Conservation (phyloP, 1,140 invertebrate genomes). For the Meteorus sp. region DNA sequence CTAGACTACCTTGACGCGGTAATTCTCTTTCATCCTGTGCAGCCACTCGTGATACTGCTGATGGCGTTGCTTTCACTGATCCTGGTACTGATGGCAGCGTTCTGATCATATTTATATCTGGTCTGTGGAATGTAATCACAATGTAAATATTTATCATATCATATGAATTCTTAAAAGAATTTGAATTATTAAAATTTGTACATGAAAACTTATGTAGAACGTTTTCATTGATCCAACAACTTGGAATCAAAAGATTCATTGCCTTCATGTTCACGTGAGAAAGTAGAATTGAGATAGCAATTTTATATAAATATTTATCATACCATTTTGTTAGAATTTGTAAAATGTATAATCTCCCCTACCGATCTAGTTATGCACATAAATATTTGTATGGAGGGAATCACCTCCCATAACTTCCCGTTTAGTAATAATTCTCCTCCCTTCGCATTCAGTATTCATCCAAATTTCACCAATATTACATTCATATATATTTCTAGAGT, state of each 20-base stretch:
- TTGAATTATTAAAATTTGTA: no score
- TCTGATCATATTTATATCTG: slow-evolving; percentile 72
- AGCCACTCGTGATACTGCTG: slow-evolving; percentile 59
- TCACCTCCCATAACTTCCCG: not conserved
- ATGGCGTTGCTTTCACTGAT: slow-evolving; percentile 58
- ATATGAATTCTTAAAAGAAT: no score
- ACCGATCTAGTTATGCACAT: not conserved
- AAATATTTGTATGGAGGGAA: slow-evolving; percentile 1
- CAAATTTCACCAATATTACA: not conserved
- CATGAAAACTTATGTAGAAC: no score
- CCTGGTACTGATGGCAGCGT: slow-evolving; percentile 56
- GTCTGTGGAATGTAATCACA: slow-evolving; percentile 57
- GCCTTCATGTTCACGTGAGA: not conserved
- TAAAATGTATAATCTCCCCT: not conserved
- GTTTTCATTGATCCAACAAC: no score
- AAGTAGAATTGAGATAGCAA: not conserved
- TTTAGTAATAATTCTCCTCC: not conserved
- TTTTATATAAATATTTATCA: not conserved
- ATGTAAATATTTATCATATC: not conserved
- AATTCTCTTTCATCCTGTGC: slow-evolving; percentile 63
- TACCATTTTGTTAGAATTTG: not conserved
- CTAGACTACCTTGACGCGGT: slow-evolving; percentile 75
- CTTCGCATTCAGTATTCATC: not conserved
- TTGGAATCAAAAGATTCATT: no score
- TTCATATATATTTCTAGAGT: no score